Evolutionary conservation across 2,888 invertebrate species (phyloP), one percentile per base, ranked within the genome.

Genomic region (Agonopterix heracliana): DNA sequence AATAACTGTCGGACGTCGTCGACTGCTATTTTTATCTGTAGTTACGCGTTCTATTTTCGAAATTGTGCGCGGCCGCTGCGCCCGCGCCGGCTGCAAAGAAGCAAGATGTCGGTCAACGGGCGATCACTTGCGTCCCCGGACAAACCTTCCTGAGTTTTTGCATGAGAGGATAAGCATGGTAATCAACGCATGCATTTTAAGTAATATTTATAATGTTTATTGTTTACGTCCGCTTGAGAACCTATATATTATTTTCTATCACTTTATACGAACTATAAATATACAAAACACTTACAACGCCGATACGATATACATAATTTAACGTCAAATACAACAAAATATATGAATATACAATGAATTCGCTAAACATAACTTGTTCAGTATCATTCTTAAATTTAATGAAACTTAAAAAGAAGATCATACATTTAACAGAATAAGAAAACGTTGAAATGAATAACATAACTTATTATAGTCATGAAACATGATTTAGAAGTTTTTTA

Each of bases 41-140:
- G 72, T 77, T 73, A 75, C 75, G 74, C 70, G 73, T 72, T 82
- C 85, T 87, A 87, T 87, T 86, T 84, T 73, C 53, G 76, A 71
- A 68, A 60, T 61, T 62, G 63, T 69, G 68, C 63, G 26, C 26
- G 26, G 26, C 67, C 65, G 74, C 73, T 80, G 85, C 84, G 84
- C 84, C 81, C 84, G 87, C 82, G 82, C 81, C 78, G 71, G 73
- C 60, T 66, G 66, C 70, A 70, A 73, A 72, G 65, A 70, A 69
- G 65, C 74, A 70, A 76, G 65, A 83, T 78, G 75, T 85, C 85
- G 82, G 82, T 82, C 82, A 81, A 62, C 71, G 71, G 71, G 72
- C 75, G 66, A 69, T 66, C 60, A 63, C 58, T 59, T 60, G 68
- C 65, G 66, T 69, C 73, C 67, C 68, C 67, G 64, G 68, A 60